Percentiles rank a stretch among this genome's conserved stretches.
phyloP scores from a whole-genome alignment of 92 coral and sea anemone genomes.

The Porites cylindrica region DNA sequence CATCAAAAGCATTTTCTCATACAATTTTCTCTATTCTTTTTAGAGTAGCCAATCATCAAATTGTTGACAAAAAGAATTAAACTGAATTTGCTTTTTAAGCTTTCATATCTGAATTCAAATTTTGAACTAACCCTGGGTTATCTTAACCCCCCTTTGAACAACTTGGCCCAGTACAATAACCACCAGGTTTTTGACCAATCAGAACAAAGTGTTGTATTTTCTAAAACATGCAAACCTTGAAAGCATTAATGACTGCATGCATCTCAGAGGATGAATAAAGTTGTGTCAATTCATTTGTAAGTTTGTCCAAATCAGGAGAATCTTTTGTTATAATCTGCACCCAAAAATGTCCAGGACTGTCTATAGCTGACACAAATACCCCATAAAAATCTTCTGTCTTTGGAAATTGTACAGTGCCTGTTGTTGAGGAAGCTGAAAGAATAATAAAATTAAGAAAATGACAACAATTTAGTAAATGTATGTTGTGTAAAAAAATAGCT shows the following conservation, averaged over 20 bases:
- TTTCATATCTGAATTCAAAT: no score
- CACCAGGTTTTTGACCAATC: no score
- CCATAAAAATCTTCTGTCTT: conserved; percentile 79
- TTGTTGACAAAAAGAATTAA: no score
- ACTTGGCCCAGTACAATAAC: no score
- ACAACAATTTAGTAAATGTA: background rate
- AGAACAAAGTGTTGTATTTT: no score
- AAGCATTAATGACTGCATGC: conserved; percentile 41
- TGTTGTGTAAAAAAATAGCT: no score
- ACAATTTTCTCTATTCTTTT: no score
- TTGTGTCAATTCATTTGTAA: conserved; percentile 72
- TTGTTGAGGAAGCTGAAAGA: conserved; percentile 22
- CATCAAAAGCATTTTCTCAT: no score
- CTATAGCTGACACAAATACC: conserved; percentile 93
- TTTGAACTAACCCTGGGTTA: no score
- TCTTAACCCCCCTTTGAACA: no score
- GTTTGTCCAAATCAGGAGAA: conserved; percentile 74
- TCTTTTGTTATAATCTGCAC: conserved; percentile 83
- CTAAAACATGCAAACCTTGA: conserved; percentile 9
- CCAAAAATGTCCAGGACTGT: conserved; percentile 87
- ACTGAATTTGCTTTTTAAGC: no score
- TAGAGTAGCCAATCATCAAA: no score
- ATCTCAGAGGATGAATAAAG: conserved; percentile 31
- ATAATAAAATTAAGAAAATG: background rate
- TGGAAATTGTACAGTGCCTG: conserved; percentile 67